A percentile compares a stretch with the other conserved stretches of the same genome.
These are phyloP conservation scores for Nothoprocta perdicaria DNA, from an alignment of 2,113 vertebrate species.

Conservation along the genomic window DNA sequence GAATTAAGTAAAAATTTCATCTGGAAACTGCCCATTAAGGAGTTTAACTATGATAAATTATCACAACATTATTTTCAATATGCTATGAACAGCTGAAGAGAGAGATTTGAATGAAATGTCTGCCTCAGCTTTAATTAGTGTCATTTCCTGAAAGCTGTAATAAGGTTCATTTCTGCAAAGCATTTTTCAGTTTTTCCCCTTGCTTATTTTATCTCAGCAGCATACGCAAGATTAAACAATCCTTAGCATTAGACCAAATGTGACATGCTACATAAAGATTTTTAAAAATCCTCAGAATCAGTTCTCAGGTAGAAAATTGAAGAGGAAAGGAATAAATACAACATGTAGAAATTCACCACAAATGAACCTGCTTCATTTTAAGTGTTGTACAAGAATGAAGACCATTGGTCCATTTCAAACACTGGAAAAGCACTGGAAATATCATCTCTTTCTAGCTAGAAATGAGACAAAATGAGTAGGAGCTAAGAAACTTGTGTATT, in stretches of 20 bases:
- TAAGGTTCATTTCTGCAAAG: slow-evolving; percentile 29
- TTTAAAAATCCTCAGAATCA: neutral
- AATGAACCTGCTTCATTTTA: neutral
- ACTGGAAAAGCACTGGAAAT: neutral
- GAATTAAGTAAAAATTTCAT: neutral
- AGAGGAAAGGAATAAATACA: neutral
- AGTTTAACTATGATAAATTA: slow-evolving; percentile 5
- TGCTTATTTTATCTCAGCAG: slow-evolving; percentile 46
- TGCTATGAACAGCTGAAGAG: slow-evolving; percentile 23
- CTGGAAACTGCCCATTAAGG: neutral
- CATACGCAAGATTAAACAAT: neutral
- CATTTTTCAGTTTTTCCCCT: slow-evolving; percentile 8
- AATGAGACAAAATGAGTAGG: neutral
- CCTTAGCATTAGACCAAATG: neutral
- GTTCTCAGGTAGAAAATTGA: slow-evolving; percentile 19
- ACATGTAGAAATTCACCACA: neutral
- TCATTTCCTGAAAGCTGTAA: slow-evolving; percentile 57
- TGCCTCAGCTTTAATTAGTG: slow-evolving; percentile 37
- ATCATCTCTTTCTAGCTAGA: neutral
- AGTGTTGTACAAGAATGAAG: neutral
- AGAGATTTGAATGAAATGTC: slow-evolving; percentile 31
- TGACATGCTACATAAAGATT: neutral
- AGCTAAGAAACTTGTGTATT: neutral
- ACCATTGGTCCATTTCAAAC: neutral
- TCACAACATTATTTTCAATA: slow-evolving; percentile 5